Conservation (phyloP, 1,140 invertebrate genomes). For the Trachelipus rathkii region DNA sequence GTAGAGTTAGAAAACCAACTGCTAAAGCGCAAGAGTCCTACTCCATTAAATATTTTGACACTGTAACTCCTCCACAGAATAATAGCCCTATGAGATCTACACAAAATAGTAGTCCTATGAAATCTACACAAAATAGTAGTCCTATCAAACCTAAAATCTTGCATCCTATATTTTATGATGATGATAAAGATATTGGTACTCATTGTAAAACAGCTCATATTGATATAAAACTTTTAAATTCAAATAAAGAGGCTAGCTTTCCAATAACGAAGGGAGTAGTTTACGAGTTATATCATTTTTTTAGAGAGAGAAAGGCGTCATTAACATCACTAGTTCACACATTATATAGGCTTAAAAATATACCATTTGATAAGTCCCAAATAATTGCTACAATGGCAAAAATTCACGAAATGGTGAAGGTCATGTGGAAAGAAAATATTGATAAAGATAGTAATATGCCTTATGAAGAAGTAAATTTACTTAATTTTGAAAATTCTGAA, state of each 20-base stretch:
- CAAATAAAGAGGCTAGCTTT: background rate
- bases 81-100: no score
- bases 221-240: conserved; percentile 23
- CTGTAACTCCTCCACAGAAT: no score
- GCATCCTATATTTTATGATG: conserved; percentile 25
- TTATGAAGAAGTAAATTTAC: conserved; percentile 3
- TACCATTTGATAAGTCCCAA: background rate
- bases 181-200: conserved; percentile 13
- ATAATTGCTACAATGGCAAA: conserved; percentile 17
- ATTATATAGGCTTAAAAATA: conserved; percentile 19
- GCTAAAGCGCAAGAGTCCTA: background rate
- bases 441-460: conserved; percentile 19
- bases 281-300: conserved; percentile 27
- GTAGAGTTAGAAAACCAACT: conserved; percentile 19
- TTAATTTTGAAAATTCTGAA: background rate
- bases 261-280: conserved; percentile 27
- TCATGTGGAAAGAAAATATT: conserved; percentile 18
- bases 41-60: no score
- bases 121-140: no score
- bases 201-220: conserved; percentile 6
- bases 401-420: conserved; percentile 25
- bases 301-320: conserved; percentile 25
- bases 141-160: background rate
- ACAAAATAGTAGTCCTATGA: background rate
- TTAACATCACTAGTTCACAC: conserved; percentile 29